phyloP scores from a whole-genome alignment of 1,140 invertebrate species.

The Wasmannia auropunctata region DNA sequence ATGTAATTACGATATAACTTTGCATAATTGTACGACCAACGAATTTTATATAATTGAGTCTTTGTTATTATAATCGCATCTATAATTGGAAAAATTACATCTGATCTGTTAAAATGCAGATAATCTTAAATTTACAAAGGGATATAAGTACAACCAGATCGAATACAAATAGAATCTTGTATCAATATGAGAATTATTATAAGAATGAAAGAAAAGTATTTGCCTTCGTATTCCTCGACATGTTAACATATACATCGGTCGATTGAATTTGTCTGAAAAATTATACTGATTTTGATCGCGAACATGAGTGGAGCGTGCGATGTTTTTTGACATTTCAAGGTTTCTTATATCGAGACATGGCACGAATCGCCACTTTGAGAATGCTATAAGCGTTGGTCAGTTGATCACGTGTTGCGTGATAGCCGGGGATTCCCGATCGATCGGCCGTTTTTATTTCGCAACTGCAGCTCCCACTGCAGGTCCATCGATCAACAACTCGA shows the following conservation, averaged over 20 bases:
- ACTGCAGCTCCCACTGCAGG: conserved; percentile 64
- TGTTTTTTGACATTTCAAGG: conserved; percentile 32
- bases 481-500: conserved; percentile 62
- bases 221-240: too few species aligned
- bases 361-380: conserved; percentile 3
- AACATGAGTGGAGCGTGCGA: neutral
- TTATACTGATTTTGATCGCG: neutral
- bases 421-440: conserved; percentile 72
- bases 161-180: neutral
- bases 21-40: too few species aligned
- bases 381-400: neutral
- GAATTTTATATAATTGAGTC: too few species aligned
- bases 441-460: conserved; percentile 66
- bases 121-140: neutral
- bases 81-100: too few species aligned
- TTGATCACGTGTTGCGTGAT: conserved; percentile 74
- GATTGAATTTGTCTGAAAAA: neutral
- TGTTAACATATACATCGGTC: neutral
- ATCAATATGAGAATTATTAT: neutral
- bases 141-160: neutral
- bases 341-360: neutral
- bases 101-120: too few species aligned
- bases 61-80: too few species aligned
- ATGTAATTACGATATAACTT: too few species aligned
- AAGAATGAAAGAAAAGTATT: neutral